These are phyloP conservation scores for Theristicus caerulescens DNA, from an alignment of 2,113 vertebrate genomes.

Conservation along the genomic window DNA sequence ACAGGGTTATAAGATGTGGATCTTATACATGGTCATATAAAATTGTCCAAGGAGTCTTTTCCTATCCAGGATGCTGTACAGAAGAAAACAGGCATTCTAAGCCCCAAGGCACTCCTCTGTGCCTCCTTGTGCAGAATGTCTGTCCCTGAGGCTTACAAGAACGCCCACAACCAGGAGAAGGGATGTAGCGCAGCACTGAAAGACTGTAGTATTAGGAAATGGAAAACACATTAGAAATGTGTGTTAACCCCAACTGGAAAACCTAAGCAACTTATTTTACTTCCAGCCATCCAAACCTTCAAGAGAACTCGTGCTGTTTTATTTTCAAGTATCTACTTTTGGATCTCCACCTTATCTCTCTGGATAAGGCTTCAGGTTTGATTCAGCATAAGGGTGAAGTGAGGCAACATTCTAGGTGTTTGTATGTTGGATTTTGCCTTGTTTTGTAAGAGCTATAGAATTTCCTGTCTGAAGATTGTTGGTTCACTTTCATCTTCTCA, in stretches of 20 bases:
- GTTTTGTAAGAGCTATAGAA: background rate
- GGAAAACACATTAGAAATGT: constrained; percentile 36
- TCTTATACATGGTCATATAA: background rate
- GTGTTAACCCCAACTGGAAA: constrained; percentile 9
- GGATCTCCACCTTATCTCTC: background rate
- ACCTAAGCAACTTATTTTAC: background rate
- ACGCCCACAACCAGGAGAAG: background rate
- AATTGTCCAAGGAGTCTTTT: background rate
- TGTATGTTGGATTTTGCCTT: background rate
- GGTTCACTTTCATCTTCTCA: background rate
- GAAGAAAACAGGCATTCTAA: background rate
- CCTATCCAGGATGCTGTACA: background rate
- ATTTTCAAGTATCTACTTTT: background rate
- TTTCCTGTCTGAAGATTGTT: background rate
- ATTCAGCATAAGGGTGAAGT: background rate
- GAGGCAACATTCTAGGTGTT: background rate
- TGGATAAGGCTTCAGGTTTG: background rate
- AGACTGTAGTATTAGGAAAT: background rate
- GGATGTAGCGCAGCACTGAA: background rate
- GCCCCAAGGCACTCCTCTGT: background rate
- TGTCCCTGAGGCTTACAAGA: background rate
- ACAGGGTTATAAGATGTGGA: background rate
- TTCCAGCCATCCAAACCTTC: constrained; percentile 7
- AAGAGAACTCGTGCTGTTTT: background rate
- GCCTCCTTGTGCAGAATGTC: background rate